A percentile compares a stretch with the other conserved stretches of the same genome.
These are phyloP conservation scores for Kryphioiulus occultus DNA, from an alignment of 2,888 invertebrate genomes.

Conservation along the genomic window DNA sequence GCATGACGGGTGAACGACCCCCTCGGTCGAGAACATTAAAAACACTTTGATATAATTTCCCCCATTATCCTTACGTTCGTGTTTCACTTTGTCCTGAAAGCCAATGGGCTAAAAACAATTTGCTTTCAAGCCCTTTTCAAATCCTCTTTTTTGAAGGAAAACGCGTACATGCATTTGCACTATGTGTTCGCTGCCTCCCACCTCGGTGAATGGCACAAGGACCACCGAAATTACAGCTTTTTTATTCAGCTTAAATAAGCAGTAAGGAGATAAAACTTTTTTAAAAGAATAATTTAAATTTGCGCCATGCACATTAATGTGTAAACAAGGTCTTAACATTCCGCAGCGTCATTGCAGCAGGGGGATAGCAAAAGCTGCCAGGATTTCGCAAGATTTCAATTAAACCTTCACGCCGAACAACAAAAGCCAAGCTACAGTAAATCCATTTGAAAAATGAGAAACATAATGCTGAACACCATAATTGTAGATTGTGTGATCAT, in stretches of 20 bases:
- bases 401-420: constrained; percentile 6
- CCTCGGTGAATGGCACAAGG: not conserved
- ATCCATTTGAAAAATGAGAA: not conserved
- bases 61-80: constrained; percentile 7
- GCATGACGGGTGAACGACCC: not conserved
- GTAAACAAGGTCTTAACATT: not conserved
- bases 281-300: constrained; percentile 22
- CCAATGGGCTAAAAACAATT: constrained; percentile 8
- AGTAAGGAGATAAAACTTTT: not conserved
- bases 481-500: not conserved
- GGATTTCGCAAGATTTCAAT: not conserved
- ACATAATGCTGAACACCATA: not conserved
- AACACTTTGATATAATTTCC: constrained; percentile 7
- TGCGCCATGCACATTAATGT: constrained; percentile 6
- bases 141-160: not conserved
- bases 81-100: not conserved
- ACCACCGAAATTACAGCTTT: constrained; percentile 6
- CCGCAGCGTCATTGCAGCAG: not conserved
- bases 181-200: not conserved
- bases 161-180: not conserved
- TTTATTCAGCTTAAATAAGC: constrained; percentile 1
- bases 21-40: not conserved
- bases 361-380: not conserved
- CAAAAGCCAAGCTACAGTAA: not conserved
- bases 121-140: constrained; percentile 17